Evolutionary conservation across 2,797 vertebrate genomes (phyloP), one percentile per base, ranked within the genome.

Genomic region (Hippocampus kuda): DNA sequence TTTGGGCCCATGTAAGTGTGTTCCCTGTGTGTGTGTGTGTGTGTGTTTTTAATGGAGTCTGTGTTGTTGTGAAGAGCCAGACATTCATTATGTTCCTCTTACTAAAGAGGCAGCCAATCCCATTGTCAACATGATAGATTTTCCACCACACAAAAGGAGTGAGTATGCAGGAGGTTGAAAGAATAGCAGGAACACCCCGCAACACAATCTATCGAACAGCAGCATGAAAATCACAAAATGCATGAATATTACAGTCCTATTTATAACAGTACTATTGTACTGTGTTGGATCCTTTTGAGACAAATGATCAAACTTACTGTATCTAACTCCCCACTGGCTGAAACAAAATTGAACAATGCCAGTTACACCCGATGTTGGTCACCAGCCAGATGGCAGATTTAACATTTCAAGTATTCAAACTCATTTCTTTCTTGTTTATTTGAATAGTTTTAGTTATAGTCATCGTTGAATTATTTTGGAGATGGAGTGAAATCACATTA

Each of bases 121-220:
- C 49, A 67, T 70, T 78, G 70, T 70, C 66, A 59, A 44, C 4
- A 5, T 66, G 30, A 66, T 62, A 51, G 38, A 73, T 66, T 68
- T 60, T 56, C 26, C 34, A 59, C 42, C 51, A 67, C 42, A 70
- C 42, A 67, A 22, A 0, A 27, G 34, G 24, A 2, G 59, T 15
- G 20, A 8, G 27, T 24, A 70, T 2, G 54, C 41, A 56, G 42
- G 26, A 9, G 26, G 18, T 66, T 56, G 65, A 67, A 70, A 74
- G 49, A 76, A 67, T 10, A 71, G 65, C 67, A 66, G 51, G 66
- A 66, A 49, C 48, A 64, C 2, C 22, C 20, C 46, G 41, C 41
- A 64, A 15, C 12, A 63, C 61, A 7, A 65, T 27, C 22, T 42
- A 15, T 65, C 42, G 3, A 6, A 24, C 13, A 26, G 42, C 9